Evolutionary conservation across 2,797 vertebrate genomes (phyloP).

Genomic region (Sebastes steindachneri): DNA sequence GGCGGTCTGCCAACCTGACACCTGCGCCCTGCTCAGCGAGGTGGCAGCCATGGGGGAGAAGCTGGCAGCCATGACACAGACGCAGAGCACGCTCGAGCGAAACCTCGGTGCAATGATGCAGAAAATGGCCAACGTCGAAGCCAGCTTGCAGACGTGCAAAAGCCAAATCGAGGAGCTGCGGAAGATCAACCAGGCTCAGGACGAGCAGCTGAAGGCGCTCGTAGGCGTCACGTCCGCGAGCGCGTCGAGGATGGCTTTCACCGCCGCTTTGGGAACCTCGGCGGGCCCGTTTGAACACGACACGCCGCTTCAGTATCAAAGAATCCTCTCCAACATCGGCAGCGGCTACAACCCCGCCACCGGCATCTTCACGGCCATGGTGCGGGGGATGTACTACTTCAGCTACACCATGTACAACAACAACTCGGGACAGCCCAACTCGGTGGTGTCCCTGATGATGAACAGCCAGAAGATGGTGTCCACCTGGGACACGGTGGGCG

Average conservation of each 20-base stretch:
- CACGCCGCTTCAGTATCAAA: not conserved
- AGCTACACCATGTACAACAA: slow-evolving; percentile 26
- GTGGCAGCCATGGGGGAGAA: slow-evolving; percentile 40
- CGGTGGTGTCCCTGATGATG: slow-evolving; percentile 15
- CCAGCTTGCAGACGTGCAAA: not conserved
- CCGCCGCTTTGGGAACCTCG: not conserved
- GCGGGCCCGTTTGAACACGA: not conserved
- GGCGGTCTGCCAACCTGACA: slow-evolving; percentile 55
- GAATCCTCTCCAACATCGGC: slow-evolving; percentile 16
- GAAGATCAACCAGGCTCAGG: not conserved
- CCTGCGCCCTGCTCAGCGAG: slow-evolving; percentile 46
- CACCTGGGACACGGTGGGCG: not conserved
- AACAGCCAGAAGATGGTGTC: slow-evolving; percentile 6
- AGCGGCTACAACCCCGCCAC: slow-evolving; percentile 2
- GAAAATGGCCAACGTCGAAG: not conserved
- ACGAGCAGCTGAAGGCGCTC: not conserved
- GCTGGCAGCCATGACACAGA: slow-evolving; percentile 3
- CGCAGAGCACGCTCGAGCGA: not conserved
- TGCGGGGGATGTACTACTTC: slow-evolving; percentile 14
- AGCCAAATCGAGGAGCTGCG: not conserved
- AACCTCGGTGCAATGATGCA: not conserved
- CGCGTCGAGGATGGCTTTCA: not conserved
- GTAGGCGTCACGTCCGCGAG: rapidly evolving
- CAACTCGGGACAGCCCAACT: not conserved
- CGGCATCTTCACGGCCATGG: slow-evolving; percentile 13